Evolutionary conservation across 2,113 vertebrate species (phyloP), one percentile per base, ranked within the genome.

Genomic region (Brachirus orientalis): DNA sequence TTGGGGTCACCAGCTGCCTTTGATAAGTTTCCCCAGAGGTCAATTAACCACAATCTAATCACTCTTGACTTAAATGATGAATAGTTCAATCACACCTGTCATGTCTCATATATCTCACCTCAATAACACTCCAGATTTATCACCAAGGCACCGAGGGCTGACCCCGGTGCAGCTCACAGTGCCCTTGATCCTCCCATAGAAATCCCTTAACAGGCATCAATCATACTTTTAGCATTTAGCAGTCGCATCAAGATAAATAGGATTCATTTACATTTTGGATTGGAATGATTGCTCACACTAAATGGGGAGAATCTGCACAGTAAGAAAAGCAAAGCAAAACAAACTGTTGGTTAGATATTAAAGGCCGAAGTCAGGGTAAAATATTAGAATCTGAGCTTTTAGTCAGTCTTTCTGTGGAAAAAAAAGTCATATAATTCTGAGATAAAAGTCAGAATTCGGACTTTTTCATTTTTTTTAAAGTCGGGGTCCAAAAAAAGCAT

Each of bases 71-170:
- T 74, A 78, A 82, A 66, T 90, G 82, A 92, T 89, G 74, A 90
- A 90, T 83, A 79, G 80, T 88, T 89, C 83, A 70, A 79, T 88
- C 87, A 64, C 79, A 88, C 73, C 69, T 91, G 89, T 91, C 91
- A 91, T 85, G 82, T 90, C 86, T 91, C 84, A 91, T 92, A 85
- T 75, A 87, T 85, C 72, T 90, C 85, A 87, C 55, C 64, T 62
- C 85, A 86, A 86, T 86, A 69, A 75, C 69, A 36, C 60, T 48
- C 58, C 44, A 74, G 71, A 86, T 80, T 82, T 71, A 83, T 85
- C 64, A 36, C 69, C 51, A 18, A 17, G 63, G 54, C 51, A 20
- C 70, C 13, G 45, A 54, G 19, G 48, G 63, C 47, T 73, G 79
- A 88, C 70, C 81, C 72, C n/a, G 63, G 33, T 67, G 59, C 64